Base-by-base conservation (phyloP, 2,888 invertebrate genomes). In the Drymonia ruficornis region DNA sequence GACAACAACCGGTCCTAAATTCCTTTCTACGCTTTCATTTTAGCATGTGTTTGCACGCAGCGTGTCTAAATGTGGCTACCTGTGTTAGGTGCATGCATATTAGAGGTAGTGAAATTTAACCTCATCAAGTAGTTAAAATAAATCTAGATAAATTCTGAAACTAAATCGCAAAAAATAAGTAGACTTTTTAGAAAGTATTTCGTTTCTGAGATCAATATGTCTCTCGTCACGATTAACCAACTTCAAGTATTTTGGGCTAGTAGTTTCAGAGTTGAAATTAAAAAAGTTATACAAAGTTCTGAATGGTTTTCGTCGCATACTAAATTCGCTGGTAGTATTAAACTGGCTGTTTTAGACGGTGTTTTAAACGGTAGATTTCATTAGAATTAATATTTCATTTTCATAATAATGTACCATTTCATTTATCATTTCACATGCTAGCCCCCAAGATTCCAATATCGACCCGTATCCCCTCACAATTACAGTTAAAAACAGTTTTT, bases 21-120 rank as follows among this genome's bases (percentile, higher is more conserved):
- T 64, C 63, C 57, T 66, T 65, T 65, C 61, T 65, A 54, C 56
- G 72, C 69, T 76, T 76, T 61, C 60, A 60, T 68, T 70, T 60
- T 56, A 58, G 77, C 74, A 78, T 76, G 74, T 74, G 65, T 70
- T 52, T 74, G 79, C 74, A 81, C 76, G 76, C 59, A 56, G 48
- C 50, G 50, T 65, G 61, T 56, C 19, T 65, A 36, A 52, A 55
- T 66, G 60, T 68, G 49, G 59, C 52, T 67, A 46, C 52, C 57
- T 58, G 60, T 70, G 59, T 55, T 45, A 40, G 54, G 47, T 72
- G 72, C 74, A 74, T 74, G 76, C 52, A 45, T 59, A 52, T 51
- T 55, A 57, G 55, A 19, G 47, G 59, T 67, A 60, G 67, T 61
- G 34, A 46, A 53, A 46, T 15, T 29, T 45, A 11, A 43, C 43